These are phyloP conservation scores for Ectropis crepuscularia DNA, from an alignment of 2,888 invertebrate species.

Conservation along the genomic window DNA sequence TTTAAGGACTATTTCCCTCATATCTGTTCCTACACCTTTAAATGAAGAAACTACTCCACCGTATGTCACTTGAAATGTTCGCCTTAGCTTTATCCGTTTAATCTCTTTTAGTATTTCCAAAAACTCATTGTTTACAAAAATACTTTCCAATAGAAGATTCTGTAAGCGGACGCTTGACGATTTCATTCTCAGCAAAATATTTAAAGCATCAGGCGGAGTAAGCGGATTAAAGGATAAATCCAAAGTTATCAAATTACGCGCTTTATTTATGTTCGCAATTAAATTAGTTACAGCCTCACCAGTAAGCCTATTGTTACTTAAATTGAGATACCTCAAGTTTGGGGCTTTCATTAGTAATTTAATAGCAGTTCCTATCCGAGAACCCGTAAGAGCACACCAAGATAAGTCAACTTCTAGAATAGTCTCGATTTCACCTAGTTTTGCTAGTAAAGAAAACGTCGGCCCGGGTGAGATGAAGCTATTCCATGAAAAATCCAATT, in stretches of 20 bases:
- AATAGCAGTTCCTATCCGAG: conserved; percentile 53
- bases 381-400: conserved; percentile 61
- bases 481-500: conserved; percentile 70
- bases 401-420: conserved; percentile 62
- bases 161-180: conserved; percentile 50
- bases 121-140: conserved; percentile 55
- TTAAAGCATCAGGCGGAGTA: conserved; percentile 54
- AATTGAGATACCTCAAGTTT: conserved; percentile 51
- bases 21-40: conserved; percentile 49
- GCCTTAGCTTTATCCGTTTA: conserved; percentile 48
- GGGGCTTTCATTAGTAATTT: conserved; percentile 50
- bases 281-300: conserved; percentile 53
- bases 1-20: conserved; percentile 59
- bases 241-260: conserved; percentile 57
- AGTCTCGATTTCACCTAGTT: conserved; percentile 52
- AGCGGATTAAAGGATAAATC: conserved; percentile 67
- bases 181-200: conserved; percentile 54
- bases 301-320: conserved; percentile 63
- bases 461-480: conserved; percentile 51
- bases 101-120: conserved; percentile 46
- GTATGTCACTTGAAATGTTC: conserved; percentile 53
- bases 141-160: conserved; percentile 59
- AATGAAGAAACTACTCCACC: conserved; percentile 51
- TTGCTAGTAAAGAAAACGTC: conserved; percentile 49
- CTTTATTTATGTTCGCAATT: conserved; percentile 43